Percentiles rank a stretch among this genome's conserved stretches.
These are phyloP conservation scores for Megalurothrips usitatus DNA, from an alignment of 2,888 invertebrate genomes.

Conservation along the genomic window DNA sequence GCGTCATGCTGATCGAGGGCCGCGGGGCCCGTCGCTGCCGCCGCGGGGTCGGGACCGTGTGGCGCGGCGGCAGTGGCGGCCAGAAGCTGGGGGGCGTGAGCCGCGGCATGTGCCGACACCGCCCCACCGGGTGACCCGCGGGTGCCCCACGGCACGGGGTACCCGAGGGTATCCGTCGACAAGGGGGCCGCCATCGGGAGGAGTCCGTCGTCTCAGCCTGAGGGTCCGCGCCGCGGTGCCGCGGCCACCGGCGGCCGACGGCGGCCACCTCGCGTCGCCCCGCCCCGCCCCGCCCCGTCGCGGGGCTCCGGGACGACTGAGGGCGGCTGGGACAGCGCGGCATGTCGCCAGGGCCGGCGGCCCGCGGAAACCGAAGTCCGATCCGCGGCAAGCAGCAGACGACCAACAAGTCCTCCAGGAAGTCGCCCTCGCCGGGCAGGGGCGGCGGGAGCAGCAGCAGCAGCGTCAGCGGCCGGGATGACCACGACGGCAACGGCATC, in stretches of 20 bases:
- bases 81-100: neutral
- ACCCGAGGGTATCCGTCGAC: neutral
- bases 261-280: neutral
- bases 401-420: neutral
- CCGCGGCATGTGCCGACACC: neutral
- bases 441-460: constrained; percentile 31
- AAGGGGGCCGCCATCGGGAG: neutral
- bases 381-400: constrained; percentile 28
- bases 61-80: neutral
- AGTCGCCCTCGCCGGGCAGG: neutral
- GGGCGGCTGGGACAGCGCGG: constrained; percentile 30
- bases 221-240: neutral
- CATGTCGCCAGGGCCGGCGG: constrained; percentile 32
- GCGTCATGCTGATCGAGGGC: neutral
- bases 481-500: constrained; percentile 40
- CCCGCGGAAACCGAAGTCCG: constrained; percentile 33
- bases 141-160: neutral
- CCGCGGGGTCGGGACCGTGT: neutral
- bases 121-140: neutral
- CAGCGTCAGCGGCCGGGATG: constrained; percentile 29
- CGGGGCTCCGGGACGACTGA: neutral
- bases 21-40: neutral
- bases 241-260: neutral
- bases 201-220: neutral
- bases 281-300: neutral